These are phyloP conservation scores for Drosophila bipectinata DNA, from an alignment of 1,140 invertebrate genomes.

Conservation along the genomic window DNA sequence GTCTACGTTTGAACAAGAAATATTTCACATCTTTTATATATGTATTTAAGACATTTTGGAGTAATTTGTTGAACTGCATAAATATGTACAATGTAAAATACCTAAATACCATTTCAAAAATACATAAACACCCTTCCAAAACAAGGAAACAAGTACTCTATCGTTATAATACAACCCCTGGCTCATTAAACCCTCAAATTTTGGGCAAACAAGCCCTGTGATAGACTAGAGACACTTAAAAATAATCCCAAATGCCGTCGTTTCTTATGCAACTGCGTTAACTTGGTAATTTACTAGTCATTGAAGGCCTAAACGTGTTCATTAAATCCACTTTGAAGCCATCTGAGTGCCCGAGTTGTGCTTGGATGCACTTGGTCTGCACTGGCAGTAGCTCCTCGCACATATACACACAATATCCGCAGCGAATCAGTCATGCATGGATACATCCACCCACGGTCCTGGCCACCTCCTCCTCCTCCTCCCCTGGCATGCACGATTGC, in stretches of 20 bases:
- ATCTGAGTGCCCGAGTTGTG: constrained; percentile 18
- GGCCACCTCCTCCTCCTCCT: background rate
- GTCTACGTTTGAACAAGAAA: no score
- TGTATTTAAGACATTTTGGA: no score
- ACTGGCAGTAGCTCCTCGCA: background rate
- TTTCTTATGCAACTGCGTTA: background rate
- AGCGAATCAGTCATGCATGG: constrained; percentile 39
- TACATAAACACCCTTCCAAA: no score
- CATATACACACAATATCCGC: constrained; percentile 19
- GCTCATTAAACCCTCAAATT: background rate
- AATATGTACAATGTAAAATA: no score
- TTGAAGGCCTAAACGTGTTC: background rate
- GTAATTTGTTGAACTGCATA: no score
- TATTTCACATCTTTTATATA: no score
- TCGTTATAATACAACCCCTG: background rate
- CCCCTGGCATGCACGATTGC: background rate
- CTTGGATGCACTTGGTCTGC: constrained; percentile 53
- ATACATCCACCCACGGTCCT: background rate
- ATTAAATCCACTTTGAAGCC: constrained; percentile 29
- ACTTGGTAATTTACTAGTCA: background rate
- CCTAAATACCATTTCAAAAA: no score
- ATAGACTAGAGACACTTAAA: background rate
- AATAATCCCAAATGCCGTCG: background rate
- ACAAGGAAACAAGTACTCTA: background rate
- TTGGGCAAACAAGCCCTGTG: background rate